These are phyloP conservation scores for Drosophila suboccidentalis DNA, from an alignment of 2,888 invertebrate species.

Conservation along the genomic window DNA sequence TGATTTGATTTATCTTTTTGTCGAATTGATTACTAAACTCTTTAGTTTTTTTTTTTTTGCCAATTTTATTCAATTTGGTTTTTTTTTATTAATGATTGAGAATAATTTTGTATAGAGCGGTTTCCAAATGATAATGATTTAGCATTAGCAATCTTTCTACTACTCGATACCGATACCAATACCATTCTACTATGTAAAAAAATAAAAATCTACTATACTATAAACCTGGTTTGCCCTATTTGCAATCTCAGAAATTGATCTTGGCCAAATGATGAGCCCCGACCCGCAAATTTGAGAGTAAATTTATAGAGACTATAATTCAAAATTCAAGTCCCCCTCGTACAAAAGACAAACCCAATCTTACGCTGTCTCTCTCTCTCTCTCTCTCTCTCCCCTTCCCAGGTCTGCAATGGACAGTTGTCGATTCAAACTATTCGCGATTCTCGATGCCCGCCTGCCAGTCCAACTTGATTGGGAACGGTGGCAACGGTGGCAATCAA, in stretches of 20 bases:
- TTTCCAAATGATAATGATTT: constrained; percentile 74
- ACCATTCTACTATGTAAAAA: constrained; percentile 41
- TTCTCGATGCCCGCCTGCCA: constrained; percentile 90
- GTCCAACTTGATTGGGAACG: constrained; percentile 85
- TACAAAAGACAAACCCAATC: constrained; percentile 75
- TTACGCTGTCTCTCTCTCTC: constrained; percentile 78
- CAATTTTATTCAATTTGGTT: constrained; percentile 18
- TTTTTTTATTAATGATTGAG: constrained; percentile 37
- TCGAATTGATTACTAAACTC: constrained; percentile 58
- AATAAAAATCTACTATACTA: constrained; percentile 26
- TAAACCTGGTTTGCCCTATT: constrained; percentile 44
- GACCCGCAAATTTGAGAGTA: constrained; percentile 51
- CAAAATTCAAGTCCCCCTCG: constrained; percentile 51
- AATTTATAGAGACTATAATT: constrained; percentile 61
- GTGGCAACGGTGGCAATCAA: constrained; percentile 78
- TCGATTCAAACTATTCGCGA: constrained; percentile 93
- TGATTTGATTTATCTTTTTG: constrained; percentile 47
- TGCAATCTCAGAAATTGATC: constrained; percentile 39
- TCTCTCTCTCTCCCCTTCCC: constrained; percentile 87
- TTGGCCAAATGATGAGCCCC: constrained; percentile 43
- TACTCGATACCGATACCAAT: constrained; percentile 61
- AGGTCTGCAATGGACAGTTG: constrained; percentile 95
- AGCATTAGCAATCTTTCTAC: constrained; percentile 79
- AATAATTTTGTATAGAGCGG: constrained; percentile 47
- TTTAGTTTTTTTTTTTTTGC: constrained; percentile 51